Evolutionary conservation across 2,888 invertebrate species (phyloP).

Genomic region (Drosophila borborema): DNA sequence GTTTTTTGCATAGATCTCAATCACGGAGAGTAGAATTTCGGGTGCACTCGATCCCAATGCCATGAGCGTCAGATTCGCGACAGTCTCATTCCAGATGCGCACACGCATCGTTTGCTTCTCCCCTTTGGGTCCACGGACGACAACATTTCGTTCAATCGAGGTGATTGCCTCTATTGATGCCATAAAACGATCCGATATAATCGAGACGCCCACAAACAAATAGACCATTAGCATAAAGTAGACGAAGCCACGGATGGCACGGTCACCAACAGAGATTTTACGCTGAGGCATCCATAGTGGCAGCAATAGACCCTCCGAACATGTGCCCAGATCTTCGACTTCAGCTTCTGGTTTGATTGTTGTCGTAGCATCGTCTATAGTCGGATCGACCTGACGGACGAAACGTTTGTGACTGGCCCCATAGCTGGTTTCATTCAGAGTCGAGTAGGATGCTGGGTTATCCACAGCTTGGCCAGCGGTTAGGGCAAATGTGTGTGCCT

Average conservation of each 20-base stretch:
- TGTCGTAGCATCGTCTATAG: not conserved
- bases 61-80: conserved; percentile 99
- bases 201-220: conserved; percentile 98
- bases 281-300: conserved; percentile 95
- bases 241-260: conserved; percentile 93
- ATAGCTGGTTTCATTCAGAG: conserved; percentile 27
- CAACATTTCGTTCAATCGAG: conserved; percentile 97
- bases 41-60: conserved; percentile 98
- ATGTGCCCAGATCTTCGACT: conserved; percentile 82
- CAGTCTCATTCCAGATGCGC: conserved; percentile 98
- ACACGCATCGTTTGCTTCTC: conserved; percentile 95
- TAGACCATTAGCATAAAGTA: conserved; percentile 96
- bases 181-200: conserved; percentile 99
- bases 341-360: not conserved
- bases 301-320: conserved; percentile 92
- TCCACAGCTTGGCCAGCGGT: conserved; percentile 21
- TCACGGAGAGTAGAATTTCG: conserved; percentile 98
- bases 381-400: conserved; percentile 32
- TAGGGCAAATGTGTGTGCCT: conserved; percentile 69
- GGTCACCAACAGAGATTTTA: conserved; percentile 90
- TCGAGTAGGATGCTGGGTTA: conserved; percentile 4
- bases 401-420: conserved; percentile 40
- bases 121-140: conserved; percentile 94
- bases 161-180: conserved; percentile 99
- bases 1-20: conserved; percentile 97